Evolutionary conservation across 1,140 invertebrate genomes (phyloP).

Genomic region (Euglossa dilemma): DNA sequence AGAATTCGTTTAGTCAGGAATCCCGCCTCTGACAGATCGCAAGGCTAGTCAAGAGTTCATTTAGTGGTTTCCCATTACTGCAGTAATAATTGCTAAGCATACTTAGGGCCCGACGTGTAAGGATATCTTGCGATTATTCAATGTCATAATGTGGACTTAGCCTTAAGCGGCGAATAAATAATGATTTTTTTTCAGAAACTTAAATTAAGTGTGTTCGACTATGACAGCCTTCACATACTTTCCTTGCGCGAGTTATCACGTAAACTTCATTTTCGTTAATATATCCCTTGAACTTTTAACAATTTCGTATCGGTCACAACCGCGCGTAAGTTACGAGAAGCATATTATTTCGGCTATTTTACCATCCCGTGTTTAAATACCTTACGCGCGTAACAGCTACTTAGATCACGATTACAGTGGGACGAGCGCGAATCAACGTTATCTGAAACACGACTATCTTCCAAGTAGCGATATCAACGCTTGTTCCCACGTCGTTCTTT

Average conservation of each 20-base stretch:
- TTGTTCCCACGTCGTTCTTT: not conserved
- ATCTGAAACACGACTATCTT: not conserved
- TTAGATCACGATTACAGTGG: not conserved
- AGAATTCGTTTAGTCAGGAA: not conserved
- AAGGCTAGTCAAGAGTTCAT: not conserved
- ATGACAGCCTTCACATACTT: not conserved
- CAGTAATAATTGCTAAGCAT: slow-evolving; percentile 23
- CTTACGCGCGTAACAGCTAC: not conserved
- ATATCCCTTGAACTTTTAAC: not conserved
- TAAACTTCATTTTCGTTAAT: not conserved
- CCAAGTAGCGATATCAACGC: not conserved
- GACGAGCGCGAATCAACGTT: not conserved
- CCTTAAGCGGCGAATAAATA: slow-evolving; percentile 11
- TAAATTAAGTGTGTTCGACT: not conserved
- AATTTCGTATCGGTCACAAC: not conserved
- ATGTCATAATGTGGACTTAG: slow-evolving; percentile 16
- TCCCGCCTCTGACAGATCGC: not conserved
- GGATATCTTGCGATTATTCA: slow-evolving; percentile 21
- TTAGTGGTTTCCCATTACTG: slow-evolving; percentile 7
- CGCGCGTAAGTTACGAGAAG: not conserved
- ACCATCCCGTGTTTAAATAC: not conserved
- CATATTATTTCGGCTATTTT: not conserved
- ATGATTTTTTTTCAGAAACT: not conserved
- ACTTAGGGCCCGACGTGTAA: slow-evolving; percentile 12
- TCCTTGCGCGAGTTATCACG: not conserved